A percentile compares a stretch with the other conserved stretches of the same genome.
Conservation (phyloP, 2,888 invertebrate species). For the Magallana nippona region DNA sequence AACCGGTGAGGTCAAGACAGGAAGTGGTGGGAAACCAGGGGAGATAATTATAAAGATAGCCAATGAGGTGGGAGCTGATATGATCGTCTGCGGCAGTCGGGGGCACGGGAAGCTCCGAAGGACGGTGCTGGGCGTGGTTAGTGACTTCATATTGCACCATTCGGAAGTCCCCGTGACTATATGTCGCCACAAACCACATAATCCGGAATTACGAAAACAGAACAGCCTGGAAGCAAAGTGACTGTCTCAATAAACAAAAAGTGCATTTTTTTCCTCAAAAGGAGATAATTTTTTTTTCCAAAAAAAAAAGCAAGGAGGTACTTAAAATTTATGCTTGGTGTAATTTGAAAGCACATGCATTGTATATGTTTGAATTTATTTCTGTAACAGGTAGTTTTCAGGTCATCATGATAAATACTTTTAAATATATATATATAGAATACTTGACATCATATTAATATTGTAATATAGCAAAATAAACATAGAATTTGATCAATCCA, state of each 20-base stretch:
- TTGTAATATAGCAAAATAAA: too few species aligned
- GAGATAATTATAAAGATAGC: slow-evolving; percentile 59
- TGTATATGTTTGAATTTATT: too few species aligned
- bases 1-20: slow-evolving; percentile 64
- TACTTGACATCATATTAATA: too few species aligned
- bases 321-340: too few species aligned
- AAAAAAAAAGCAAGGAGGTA: neutral
- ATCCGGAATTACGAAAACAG: neutral
- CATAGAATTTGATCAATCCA: too few species aligned
- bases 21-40: slow-evolving; percentile 60
- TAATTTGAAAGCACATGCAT: too few species aligned
- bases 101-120: slow-evolving; percentile 64
- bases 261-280: neutral
- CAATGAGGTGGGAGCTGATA: slow-evolving; percentile 55
- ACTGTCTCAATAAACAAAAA: neutral
- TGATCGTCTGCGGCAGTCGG: slow-evolving; percentile 64
- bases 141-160: slow-evolving; percentile 67
- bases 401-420: too few species aligned
- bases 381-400: too few species aligned
- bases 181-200: slow-evolving; percentile 46
- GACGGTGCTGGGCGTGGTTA: slow-evolving; percentile 64
- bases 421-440: too few species aligned
- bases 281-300: neutral
- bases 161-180: slow-evolving; percentile 64
- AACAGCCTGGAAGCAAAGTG: neutral